phyloP scores from a whole-genome alignment of 1,140 invertebrate genomes.

The Cyclina sinensis region DNA sequence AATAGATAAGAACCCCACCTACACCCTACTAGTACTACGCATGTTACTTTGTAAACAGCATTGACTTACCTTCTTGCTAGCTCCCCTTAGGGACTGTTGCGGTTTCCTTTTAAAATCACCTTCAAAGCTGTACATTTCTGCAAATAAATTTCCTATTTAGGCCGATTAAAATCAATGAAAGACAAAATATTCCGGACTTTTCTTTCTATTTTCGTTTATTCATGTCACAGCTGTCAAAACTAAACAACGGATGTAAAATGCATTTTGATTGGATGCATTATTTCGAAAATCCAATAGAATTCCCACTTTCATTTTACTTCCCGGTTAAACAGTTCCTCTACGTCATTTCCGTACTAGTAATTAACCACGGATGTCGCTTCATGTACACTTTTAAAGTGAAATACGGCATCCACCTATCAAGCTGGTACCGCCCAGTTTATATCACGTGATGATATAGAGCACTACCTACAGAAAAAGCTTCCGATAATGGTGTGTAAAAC shows the following conservation, averaged over 20 bases:
- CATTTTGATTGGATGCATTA: conserved; percentile 48
- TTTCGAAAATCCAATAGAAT: conserved; percentile 32
- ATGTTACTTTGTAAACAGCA: too few species aligned
- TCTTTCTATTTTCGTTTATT: conserved; percentile 45
- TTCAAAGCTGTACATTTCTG: conserved; percentile 92
- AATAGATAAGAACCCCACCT: conserved; percentile 17
- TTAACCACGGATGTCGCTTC: too few species aligned
- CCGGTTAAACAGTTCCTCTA: not conserved
- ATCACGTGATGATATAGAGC: too few species aligned
- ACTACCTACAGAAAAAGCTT: too few species aligned
- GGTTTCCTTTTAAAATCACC: conserved; percentile 96
- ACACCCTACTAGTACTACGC: not conserved
- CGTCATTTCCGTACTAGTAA: conserved; percentile 68
- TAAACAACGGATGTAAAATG: conserved; percentile 20
- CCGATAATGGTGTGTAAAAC: too few species aligned
- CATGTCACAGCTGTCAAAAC: conserved; percentile 45
- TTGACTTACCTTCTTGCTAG: conserved; percentile 90
- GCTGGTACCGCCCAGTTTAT: too few species aligned
- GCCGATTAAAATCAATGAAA: not conserved
- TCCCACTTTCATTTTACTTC: not conserved
- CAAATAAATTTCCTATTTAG: not conserved
- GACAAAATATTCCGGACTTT: not conserved
- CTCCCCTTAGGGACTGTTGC: conserved; percentile 95
- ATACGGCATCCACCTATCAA: too few species aligned
- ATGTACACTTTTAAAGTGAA: too few species aligned